Evolutionary conservation across 1,140 invertebrate genomes (phyloP), one percentile per base, ranked within the genome.

Genomic region (Asbolus verrucosus): DNA sequence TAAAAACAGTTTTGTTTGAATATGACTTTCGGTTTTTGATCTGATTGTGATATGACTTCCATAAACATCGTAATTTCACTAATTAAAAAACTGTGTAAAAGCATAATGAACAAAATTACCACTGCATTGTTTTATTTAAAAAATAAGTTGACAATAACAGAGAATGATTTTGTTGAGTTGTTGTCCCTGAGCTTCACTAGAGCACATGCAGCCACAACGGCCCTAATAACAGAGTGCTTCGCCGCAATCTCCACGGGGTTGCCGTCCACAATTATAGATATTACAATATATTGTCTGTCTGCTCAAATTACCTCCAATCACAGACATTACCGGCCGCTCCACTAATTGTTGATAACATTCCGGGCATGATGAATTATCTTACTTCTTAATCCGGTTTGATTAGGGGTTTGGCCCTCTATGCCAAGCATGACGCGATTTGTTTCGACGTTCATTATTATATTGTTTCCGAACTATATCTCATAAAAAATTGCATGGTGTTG

Each of bases 201-300:
- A 46, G 54, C 67, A 69, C 67, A 69, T 36, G 66, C 67, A 50
- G 65, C 60, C 60, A 30, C 61, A 43, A 41, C 61, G 60, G 33
- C 54, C 54, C 71, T 75, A 75, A 72, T 73, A 73, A 73, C 71
- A 75, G 69, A 71, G 71, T 66, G 73, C 62, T 31, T 59, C 43
- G 68, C 68, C 73, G 71, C 65, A 75, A 72, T 73, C 74, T 75
- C 74, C 61, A 73, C 73, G 75, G 75, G 75, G 71, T 76, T 76
- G 75, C 73, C 72, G 65, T 43, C 74, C 62, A 73, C 74, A 75
- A 76, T 76, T 75, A 76, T 75, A 76, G 72, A 73, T 75, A 76
- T 76, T 76, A 76, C 71, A 76, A 76, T 75, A 76, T 75, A 76
- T 76, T 75, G 69, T 73, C 73, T 73, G 75, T 73, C 73, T 72